Evolutionary conservation across 2,113 vertebrate species (phyloP), one percentile per base, ranked within the genome.

Genomic region (Meles meles): DNA sequence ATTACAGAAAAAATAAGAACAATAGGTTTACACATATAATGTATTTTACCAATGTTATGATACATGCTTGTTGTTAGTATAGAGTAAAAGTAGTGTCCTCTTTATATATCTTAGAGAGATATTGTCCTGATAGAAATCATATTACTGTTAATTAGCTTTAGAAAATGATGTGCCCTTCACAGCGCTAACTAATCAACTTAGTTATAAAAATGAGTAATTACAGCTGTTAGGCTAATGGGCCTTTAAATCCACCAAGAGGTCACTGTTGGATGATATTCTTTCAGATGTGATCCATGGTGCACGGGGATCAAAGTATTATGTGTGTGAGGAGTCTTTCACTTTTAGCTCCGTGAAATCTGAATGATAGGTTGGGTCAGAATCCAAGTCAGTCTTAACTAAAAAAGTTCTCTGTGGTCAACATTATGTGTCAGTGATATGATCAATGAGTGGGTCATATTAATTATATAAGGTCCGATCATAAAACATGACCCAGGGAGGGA

Each of bases 131-230:
- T 84, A 91, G 10, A 79, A 97, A 59, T 81, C 0, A 42, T 44
- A 95, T 97, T 96, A 77, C 44, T 95, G 79, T 74, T 88, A 97
- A 69, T 84, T 97, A 95, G 79, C 72, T 80, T 23, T 63, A 91
- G 87, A 89, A 96, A 94, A 59, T 31, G 97, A 87, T 69, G 61
- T 96, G 69, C 83, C 93, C 93, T 93, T 96, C 47, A 83, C 44
- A 94, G 79, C 6, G 88, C 94, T 89, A 98, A 55, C 52, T 97
- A 94, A 96, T 94, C 44, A 94, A 67, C 69, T 97, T 69, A 72
- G 77, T 89, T 96, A 96, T 97, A 97, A 98, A 98, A 98, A 95
- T 97, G 65, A 98, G 61, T 98, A 98, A 98, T 97, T 97, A 97
- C 2, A 85, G 47, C 44, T 94, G 47, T 96, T 93, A 96, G 96